Evolutionary conservation across 2,888 invertebrate species (phyloP).

Genomic region (Clanis bilineata): DNA sequence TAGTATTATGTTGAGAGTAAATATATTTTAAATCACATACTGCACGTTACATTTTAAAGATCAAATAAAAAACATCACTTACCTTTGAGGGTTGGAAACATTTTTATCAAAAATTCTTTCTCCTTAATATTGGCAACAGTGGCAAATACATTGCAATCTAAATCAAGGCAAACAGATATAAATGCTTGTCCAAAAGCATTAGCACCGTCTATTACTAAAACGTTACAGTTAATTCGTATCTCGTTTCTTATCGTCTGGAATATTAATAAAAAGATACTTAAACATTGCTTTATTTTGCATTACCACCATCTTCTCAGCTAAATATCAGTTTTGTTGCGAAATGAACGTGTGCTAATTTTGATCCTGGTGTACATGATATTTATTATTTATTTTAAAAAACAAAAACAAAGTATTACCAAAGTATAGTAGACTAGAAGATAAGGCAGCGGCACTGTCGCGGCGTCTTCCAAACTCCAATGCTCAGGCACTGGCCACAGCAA

Average conservation of each 20-base stretch:
- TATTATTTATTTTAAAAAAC: too few species aligned
- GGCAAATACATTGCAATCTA: slow-evolving; percentile 22
- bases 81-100: slow-evolving; percentile 22
- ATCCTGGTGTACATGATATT: too few species aligned
- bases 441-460: slow-evolving; percentile 86
- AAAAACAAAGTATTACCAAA: slow-evolving; percentile 29
- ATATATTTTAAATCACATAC: too few species aligned
- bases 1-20: too few species aligned
- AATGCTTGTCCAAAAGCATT: slow-evolving; percentile 26
- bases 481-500: slow-evolving; percentile 84
- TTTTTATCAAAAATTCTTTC: slow-evolving; percentile 18
- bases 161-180: slow-evolving; percentile 22
- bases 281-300: not conserved
- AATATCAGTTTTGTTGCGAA: too few species aligned
- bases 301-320: too few species aligned
- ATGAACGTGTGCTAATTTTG: too few species aligned
- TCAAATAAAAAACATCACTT: not conserved
- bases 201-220: slow-evolving; percentile 24
- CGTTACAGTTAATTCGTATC: not conserved
- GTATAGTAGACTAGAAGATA: slow-evolving; percentile 74
- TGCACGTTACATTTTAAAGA: not conserved
- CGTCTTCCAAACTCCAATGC: slow-evolving; percentile 84
- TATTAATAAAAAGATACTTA: not conserved
- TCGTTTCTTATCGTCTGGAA: slow-evolving; percentile 20
- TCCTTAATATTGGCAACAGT: slow-evolving; percentile 22